Evolutionary conservation across 1,140 invertebrate species (phyloP).

Genomic region (Kradibia gibbosae): DNA sequence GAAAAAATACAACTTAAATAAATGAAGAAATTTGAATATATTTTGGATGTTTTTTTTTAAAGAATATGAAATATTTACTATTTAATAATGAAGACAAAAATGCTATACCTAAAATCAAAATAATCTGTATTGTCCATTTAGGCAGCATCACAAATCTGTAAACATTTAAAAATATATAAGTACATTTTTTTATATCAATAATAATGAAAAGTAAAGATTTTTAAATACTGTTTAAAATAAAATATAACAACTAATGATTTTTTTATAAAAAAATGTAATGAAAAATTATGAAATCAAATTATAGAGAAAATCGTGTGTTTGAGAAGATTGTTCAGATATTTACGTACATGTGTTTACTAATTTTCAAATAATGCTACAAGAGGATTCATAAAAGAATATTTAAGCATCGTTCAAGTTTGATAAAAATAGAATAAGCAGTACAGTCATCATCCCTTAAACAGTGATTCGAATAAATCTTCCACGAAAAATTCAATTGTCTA

Average conservation of each 20-base stretch:
- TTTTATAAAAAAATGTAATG: neutral
- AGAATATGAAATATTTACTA: neutral
- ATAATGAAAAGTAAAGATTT: too few species aligned
- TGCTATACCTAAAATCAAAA: constrained; percentile 30
- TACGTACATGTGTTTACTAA: neutral
- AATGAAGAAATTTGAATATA: too few species aligned
- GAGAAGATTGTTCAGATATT: neutral
- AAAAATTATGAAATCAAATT: neutral
- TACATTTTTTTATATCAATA: neutral
- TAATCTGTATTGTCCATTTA: constrained; percentile 28
- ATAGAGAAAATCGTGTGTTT: constrained; percentile 20
- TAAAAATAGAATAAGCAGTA: constrained; percentile 10
- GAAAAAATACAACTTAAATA: too few species aligned
- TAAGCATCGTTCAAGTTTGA: neutral
- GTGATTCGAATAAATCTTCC: constrained; percentile 13
- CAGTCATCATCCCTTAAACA: constrained; percentile 17
- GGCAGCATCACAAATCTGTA: constrained; percentile 53
- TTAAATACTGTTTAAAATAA: too few species aligned
- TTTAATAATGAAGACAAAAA: neutral
- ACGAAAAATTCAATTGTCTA: too few species aligned
- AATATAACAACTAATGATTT: too few species aligned
- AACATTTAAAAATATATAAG: constrained; percentile 48
- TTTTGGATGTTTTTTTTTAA: too few species aligned
- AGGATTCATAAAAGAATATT: neutral
- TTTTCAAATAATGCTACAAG: neutral